Evolutionary conservation across 1,140 invertebrate genomes (phyloP).

Genomic region (Hormaphis cornu): DNA sequence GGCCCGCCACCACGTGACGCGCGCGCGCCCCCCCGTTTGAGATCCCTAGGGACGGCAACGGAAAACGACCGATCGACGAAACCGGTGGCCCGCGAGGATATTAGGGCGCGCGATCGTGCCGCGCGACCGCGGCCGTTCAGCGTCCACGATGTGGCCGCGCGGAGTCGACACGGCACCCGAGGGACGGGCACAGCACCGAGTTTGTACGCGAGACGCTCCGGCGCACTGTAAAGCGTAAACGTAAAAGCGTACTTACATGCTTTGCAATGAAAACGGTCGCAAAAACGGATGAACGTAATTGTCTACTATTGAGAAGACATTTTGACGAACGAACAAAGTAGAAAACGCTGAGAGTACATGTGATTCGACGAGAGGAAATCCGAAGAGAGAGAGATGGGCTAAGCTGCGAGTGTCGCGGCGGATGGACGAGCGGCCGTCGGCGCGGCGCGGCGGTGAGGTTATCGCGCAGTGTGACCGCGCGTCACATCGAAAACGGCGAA

Average conservation of each 20-base stretch:
- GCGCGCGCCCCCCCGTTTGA: too few relatives aligned
- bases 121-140: background rate
- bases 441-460: constrained; percentile 26
- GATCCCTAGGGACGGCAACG: too few relatives aligned
- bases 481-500: background rate
- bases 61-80: too few relatives aligned
- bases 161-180: too few relatives aligned
- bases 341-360: constrained; percentile 28
- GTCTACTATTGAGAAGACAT: constrained; percentile 26
- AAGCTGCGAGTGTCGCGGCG: background rate
- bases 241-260: constrained; percentile 18
- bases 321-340: constrained; percentile 12
- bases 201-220: background rate
- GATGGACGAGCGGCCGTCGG: background rate
- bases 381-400: constrained; percentile 17
- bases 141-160: background rate
- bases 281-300: constrained; percentile 27
- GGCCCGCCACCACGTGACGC: too few relatives aligned
- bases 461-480: constrained; percentile 2
- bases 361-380: constrained; percentile 30
- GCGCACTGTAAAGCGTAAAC: background rate
- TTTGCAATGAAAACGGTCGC: background rate
- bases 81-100: too few relatives aligned
- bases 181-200: too few relatives aligned
- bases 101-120: too few relatives aligned